phyloP scores from a whole-genome alignment of 1,140 invertebrate genomes.

The Gryon sp. region DNA sequence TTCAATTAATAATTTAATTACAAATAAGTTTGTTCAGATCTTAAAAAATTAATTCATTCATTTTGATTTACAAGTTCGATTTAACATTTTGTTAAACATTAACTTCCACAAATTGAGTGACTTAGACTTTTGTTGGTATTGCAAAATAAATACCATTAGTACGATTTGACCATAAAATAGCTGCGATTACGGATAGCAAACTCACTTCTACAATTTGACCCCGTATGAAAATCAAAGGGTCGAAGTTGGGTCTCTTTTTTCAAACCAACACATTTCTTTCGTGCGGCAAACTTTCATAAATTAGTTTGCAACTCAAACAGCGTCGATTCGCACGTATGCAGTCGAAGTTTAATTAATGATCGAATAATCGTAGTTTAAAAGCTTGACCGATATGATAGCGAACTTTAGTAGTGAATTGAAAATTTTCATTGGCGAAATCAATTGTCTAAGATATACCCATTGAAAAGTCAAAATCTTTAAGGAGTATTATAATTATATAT shows the following conservation, averaged over 20 bases:
- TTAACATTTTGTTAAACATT: conserved; percentile 20
- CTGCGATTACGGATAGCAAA: conserved; percentile 15
- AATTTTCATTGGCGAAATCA: neutral
- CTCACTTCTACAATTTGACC: no score
- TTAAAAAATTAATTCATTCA: no score
- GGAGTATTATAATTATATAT: conserved; percentile 22
- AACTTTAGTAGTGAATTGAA: no score
- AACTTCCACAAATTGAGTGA: neutral
- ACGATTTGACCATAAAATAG: conserved; percentile 15
- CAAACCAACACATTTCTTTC: neutral
- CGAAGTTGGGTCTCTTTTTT: conserved; percentile 13
- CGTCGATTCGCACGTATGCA: neutral
- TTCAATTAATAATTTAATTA: no score
- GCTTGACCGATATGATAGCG: neutral
- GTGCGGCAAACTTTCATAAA: conserved; percentile 5
- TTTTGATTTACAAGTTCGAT: neutral
- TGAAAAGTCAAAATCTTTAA: no score
- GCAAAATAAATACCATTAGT: conserved; percentile 40
- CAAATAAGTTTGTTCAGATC: no score
- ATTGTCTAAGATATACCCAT: conserved; percentile 9
- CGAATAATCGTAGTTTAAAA: neutral
- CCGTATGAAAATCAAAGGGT: conserved; percentile 17
- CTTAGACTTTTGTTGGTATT: conserved; percentile 22
- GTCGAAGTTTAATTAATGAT: conserved; percentile 16
- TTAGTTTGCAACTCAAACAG: conserved; percentile 14